These are phyloP conservation scores for Montipora foliosa DNA, from an alignment of 64 coral and sea anemone genomes.

Conservation along the genomic window DNA sequence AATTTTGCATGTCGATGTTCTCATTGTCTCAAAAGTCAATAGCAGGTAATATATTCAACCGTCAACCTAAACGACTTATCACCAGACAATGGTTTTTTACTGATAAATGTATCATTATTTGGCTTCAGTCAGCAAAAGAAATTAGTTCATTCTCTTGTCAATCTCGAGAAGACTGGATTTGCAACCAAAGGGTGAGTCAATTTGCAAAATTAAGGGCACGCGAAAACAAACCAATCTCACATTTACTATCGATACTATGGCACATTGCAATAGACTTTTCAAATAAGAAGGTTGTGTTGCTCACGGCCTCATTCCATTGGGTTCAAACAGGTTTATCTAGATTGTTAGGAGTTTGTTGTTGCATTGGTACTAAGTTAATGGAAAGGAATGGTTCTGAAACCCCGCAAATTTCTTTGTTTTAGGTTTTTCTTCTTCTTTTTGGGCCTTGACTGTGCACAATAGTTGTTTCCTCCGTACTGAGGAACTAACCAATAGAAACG, in stretches of 20 bases:
- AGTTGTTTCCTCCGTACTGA: too few relatives aligned
- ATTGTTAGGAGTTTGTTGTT: too few relatives aligned
- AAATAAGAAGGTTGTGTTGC: background rate
- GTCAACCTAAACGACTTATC: background rate
- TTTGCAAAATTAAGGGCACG: conserved; percentile 4
- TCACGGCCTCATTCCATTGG: too few relatives aligned
- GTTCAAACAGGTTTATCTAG: too few relatives aligned
- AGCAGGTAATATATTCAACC: conserved; percentile 1
- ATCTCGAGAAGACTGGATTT: conserved; percentile 25
- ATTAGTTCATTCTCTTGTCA: conserved; percentile 9
- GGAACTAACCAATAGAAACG: too few relatives aligned
- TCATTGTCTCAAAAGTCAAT: background rate
- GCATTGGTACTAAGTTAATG: too few relatives aligned
- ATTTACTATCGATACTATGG: background rate
- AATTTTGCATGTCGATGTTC: conserved; percentile 1
- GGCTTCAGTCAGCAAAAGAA: conserved; percentile 5
- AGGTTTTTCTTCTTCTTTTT: too few relatives aligned
- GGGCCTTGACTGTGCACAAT: too few relatives aligned
- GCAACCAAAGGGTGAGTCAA: background rate
- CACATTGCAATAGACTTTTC: background rate
- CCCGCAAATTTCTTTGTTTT: too few relatives aligned
- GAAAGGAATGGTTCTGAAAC: too few relatives aligned
- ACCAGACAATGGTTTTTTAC: background rate
- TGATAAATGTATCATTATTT: background rate
- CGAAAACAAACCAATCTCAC: background rate